phyloP scores from a whole-genome alignment of 2,888 invertebrate genomes.

The Caenorhabditis panamensis region DNA sequence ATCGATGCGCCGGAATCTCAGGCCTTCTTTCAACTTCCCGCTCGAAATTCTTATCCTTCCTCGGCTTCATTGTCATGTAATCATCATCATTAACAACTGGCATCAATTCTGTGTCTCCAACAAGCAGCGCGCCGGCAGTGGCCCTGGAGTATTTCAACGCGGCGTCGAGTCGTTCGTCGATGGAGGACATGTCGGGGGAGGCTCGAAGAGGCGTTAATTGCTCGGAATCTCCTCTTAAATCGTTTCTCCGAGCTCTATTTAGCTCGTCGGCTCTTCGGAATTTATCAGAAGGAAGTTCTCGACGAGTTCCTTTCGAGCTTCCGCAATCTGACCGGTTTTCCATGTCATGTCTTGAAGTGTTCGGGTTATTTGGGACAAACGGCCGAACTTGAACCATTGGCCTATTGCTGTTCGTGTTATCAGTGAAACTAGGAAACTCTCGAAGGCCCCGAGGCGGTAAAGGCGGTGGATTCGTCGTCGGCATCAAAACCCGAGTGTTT shows the following conservation, averaged over 20 bases:
- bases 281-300: slow-evolving; percentile 40
- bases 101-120: slow-evolving; percentile 65
- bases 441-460: slow-evolving; percentile 73
- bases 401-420: slow-evolving; percentile 29
- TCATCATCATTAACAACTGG: slow-evolving; percentile 73
- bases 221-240: slow-evolving; percentile 52
- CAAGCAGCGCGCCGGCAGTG: slow-evolving; percentile 54
- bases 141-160: slow-evolving; percentile 41
- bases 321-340: slow-evolving; percentile 60
- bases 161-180: slow-evolving; percentile 45
- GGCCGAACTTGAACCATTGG: slow-evolving; percentile 60
- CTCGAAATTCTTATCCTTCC: slow-evolving; percentile 59
- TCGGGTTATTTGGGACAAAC: too few species aligned
- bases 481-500: slow-evolving; percentile 65
- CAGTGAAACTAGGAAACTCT: slow-evolving; percentile 8
- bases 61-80: slow-evolving; percentile 79
- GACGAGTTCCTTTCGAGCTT: slow-evolving; percentile 38
- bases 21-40: slow-evolving; percentile 11
- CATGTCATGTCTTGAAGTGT: slow-evolving; percentile 11
- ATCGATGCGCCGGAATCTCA: slow-evolving; percentile 27
- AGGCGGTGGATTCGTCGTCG: slow-evolving; percentile 69
- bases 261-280: slow-evolving; percentile 39
- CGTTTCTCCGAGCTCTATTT: slow-evolving; percentile 45
- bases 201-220: slow-evolving; percentile 46
- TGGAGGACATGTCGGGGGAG: neutral